These are phyloP conservation scores for Pangasius mekongensis DNA, from an alignment of 2,797 vertebrate species.

Conservation along the genomic window DNA sequence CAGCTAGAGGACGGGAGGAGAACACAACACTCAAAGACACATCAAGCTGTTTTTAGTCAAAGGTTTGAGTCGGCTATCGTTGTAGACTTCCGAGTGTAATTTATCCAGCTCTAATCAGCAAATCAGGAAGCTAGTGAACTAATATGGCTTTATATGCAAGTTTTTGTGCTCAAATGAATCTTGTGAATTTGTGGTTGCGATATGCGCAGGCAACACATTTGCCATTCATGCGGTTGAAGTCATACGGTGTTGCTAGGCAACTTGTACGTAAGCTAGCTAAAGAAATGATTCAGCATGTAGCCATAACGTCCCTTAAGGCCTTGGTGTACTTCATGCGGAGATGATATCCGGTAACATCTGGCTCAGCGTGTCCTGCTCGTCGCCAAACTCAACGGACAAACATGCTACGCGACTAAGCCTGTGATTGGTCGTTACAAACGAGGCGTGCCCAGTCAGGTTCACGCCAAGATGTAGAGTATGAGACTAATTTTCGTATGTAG, in stretches of 20 bases:
- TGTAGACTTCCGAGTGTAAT: background rate
- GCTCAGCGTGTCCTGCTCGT: no score
- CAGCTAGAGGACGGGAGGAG: constrained; percentile 65
- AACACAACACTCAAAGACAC: background rate
- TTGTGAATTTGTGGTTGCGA: background rate
- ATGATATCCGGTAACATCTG: background rate
- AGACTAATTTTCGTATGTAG: background rate
- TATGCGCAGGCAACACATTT: background rate
- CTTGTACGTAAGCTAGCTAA: background rate
- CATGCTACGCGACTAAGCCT: background rate
- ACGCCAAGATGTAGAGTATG: background rate
- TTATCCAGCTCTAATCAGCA: background rate
- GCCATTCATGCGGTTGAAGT: background rate
- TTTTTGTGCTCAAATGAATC: background rate
- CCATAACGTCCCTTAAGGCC: background rate
- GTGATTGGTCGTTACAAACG: background rate
- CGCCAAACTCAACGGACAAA: background rate
- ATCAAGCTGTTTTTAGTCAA: background rate
- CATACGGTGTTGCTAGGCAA: background rate
- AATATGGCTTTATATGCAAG: background rate
- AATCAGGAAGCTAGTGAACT: background rate
- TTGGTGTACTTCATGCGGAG: background rate
- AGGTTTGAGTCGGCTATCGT: background rate
- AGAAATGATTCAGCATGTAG: background rate
- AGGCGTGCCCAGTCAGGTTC: background rate